Base-by-base conservation (phyloP, 2,888 invertebrate genomes). In the Caenorhabditis panamensis region DNA sequence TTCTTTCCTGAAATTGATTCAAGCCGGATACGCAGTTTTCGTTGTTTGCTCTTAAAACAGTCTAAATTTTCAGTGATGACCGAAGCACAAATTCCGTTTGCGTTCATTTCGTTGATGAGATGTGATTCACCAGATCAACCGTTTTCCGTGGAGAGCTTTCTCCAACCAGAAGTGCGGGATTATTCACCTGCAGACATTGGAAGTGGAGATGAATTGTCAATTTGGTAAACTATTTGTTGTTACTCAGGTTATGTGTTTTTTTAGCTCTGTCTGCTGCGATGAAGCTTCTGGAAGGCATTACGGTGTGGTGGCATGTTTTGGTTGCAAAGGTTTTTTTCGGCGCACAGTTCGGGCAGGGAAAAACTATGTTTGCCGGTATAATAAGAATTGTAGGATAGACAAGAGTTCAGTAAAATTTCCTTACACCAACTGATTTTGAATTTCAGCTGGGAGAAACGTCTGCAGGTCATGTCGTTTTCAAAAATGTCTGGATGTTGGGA, bases 401-500 rank as follows among this genome's bases (percentile, higher is more conserved):
- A 90, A 90, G 84, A 83, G 88, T 87, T 11, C n/a, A 63, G 82
- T 59, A 37, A 16, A 26, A 20, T 28, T 13, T 64, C 24, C 11
- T n/a, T 5, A 0, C 26, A 6, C 44, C 13, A 13, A 6, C 1
- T 31, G 6, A 24, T 13, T 2, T 4, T 61, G 8, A 53, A 64
- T 82, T 83, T 63, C 82, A 88, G 88, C 87, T 47, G 90, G 90
- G 20, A 82, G 90, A 37, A 90, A 90, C 68, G 86, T 89, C 8
- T 90, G 90, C 75, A 84, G 90, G n/a, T 85, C 89, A 1, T 90
- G 90, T 58, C 81, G 90, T 8, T 90, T 89, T 82, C 87, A 86
- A 67, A 90, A 90, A 73, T 90, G 90, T 73, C 75, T 90, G 8
- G 87, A 88, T 75, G 90, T 90, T 28, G 90, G 90, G 6, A 90